phyloP scores from a whole-genome alignment of 2,113 vertebrate genomes.

The Ibidorhyncha struthersii region DNA sequence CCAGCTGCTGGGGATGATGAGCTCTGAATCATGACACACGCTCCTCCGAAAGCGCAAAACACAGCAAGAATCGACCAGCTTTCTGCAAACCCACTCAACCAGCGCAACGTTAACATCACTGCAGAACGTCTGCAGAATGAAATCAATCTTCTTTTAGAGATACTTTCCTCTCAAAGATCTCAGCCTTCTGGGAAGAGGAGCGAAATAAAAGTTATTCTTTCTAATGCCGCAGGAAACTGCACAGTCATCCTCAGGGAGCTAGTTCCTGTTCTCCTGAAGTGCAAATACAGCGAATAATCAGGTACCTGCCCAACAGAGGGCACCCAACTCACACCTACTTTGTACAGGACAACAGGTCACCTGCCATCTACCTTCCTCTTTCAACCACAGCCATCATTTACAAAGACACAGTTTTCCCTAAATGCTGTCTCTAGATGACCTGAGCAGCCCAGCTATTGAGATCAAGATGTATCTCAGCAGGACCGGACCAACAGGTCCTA shows the following conservation, averaged over 20 bases:
- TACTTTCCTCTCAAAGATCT: not conserved
- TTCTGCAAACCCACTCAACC: not conserved
- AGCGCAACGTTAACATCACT: not conserved
- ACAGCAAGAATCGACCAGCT: not conserved
- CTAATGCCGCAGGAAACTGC: not conserved
- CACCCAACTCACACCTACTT: not conserved
- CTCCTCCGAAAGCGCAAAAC: not conserved
- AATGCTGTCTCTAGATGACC: not conserved
- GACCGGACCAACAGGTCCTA: not conserved
- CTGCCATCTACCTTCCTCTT: not conserved
- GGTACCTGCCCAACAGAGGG: not conserved
- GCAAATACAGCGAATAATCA: too few species aligned
- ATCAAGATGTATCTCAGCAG: not conserved
- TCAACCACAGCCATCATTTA: not conserved
- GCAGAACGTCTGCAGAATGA: not conserved
- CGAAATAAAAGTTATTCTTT: not conserved
- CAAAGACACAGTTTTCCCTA: not conserved
- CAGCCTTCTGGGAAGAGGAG: not conserved
- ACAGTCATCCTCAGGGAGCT: not conserved
- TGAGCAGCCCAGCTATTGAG: not conserved
- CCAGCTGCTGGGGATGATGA: not conserved
- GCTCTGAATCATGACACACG: not conserved
- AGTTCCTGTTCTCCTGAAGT: not conserved
- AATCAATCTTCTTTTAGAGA: not conserved
- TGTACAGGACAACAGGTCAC: not conserved